These are phyloP conservation scores for Papilio polyxenes DNA, from an alignment of 1,140 invertebrate species.

Conservation along the genomic window DNA sequence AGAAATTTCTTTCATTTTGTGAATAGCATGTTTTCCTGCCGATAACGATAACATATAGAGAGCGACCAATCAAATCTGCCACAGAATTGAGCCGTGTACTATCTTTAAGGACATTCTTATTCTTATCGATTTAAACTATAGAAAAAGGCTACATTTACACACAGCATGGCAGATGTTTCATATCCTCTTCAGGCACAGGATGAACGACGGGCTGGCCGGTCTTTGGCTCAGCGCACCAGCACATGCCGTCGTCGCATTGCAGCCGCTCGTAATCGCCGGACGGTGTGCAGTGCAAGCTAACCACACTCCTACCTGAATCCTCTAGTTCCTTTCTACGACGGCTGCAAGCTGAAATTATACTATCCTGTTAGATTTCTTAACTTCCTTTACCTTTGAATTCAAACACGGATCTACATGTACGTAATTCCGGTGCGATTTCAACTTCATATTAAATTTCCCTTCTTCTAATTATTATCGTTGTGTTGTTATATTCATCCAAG, in stretches of 20 bases:
- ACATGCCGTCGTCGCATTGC: slow-evolving; percentile 83
- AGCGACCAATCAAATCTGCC: neutral
- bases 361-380: slow-evolving; percentile 3
- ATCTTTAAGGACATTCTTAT: neutral
- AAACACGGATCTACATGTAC: neutral
- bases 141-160: slow-evolving; percentile 56
- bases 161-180: slow-evolving; percentile 82
- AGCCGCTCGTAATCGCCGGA: slow-evolving; percentile 83
- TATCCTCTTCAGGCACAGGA: slow-evolving; percentile 79
- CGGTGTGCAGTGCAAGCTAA: slow-evolving; percentile 81
- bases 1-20: too few relatives aligned
- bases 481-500: neutral
- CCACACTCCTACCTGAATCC: slow-evolving; percentile 58
- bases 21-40: neutral
- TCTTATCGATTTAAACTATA: neutral
- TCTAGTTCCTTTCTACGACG: slow-evolving; percentile 78
- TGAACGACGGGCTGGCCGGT: slow-evolving; percentile 78
- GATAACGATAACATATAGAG: neutral
- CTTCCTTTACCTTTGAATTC: neutral
- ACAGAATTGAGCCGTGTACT: neutral
- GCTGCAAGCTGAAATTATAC: slow-evolving; percentile 79
- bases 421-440: neutral
- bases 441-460: neutral
- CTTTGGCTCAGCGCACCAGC: slow-evolving; percentile 82
- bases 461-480: neutral